Evolutionary conservation across 2,888 invertebrate species (phyloP).

Genomic region (Anarsia innoxiella): DNA sequence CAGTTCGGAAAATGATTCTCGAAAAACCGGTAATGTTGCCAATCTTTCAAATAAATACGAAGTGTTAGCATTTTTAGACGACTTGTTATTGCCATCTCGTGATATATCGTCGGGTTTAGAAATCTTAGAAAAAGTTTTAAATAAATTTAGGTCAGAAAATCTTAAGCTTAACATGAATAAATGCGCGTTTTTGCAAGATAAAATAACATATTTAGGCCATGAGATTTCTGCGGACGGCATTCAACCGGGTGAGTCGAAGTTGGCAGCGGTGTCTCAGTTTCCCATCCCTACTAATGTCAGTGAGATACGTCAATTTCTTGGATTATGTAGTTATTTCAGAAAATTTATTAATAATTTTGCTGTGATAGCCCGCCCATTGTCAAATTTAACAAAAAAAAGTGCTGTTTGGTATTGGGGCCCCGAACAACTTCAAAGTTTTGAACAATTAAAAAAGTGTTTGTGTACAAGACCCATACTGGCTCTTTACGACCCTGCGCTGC

Average conservation of each 20-base stretch:
- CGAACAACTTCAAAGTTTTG: conserved; percentile 11
- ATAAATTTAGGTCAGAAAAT: conserved; percentile 14
- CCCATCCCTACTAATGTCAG: conserved; percentile 21
- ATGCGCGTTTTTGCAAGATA: conserved; percentile 23
- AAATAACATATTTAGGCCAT: conserved; percentile 23
- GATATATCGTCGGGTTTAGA: conserved; percentile 15
- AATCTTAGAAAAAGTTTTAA: conserved; percentile 14
- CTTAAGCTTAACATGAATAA: conserved; percentile 24
- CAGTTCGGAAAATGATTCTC: background rate
- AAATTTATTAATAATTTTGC: conserved; percentile 28
- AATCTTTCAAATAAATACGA: background rate
- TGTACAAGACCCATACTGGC: conserved; percentile 20
- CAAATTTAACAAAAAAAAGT: conserved; percentile 23
- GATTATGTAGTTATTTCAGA: conserved; percentile 26
- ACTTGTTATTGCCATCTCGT: conserved; percentile 16
- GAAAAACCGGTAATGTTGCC: background rate
- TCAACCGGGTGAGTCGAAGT: conserved; percentile 20
- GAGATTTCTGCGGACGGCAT: conserved; percentile 21
- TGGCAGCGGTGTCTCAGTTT: conserved; percentile 19
- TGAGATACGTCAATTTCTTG: conserved; percentile 25
- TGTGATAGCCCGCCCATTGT: conserved; percentile 22
- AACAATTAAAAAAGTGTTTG: conserved; percentile 8
- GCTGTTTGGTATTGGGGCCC: conserved; percentile 18
- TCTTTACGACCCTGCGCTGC: conserved; percentile 20
- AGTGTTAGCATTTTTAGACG: conserved; percentile 15